These are phyloP conservation scores for Neria commutata DNA, from an alignment of 2,888 invertebrate genomes.

Conservation along the genomic window DNA sequence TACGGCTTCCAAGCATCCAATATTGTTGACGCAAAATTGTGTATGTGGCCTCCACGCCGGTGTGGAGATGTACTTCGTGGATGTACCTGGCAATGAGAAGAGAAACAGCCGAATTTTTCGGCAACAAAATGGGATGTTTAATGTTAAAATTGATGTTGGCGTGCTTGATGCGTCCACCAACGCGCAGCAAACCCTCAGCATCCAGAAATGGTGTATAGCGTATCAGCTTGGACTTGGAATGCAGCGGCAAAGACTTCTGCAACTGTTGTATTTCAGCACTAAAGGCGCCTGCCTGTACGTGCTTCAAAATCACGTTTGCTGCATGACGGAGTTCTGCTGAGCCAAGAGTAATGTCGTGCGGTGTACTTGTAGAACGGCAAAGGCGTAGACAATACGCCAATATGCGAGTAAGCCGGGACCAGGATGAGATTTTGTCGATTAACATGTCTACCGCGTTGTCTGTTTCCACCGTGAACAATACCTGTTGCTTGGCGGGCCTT, in stretches of 20 bases:
- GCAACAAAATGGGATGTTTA: constrained; percentile 18
- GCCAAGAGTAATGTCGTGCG: no score
- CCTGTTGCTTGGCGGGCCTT: neutral
- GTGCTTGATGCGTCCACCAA: no score
- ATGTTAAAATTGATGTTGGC: constrained; percentile 6
- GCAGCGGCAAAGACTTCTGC: neutral
- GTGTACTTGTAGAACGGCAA: no score
- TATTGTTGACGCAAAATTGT: constrained; percentile 16
- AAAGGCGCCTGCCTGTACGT: no score
- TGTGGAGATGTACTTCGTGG: constrained; percentile 15
- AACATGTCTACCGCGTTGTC: neutral
- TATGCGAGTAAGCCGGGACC: constrained; percentile 1
- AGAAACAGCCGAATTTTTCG: constrained; percentile 10
- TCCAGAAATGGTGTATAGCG: neutral
- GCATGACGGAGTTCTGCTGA: no score
- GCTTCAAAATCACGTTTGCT: neutral
- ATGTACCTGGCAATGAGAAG: constrained; percentile 14
- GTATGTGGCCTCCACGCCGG: constrained; percentile 20
- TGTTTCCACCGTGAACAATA: neutral
- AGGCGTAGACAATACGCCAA: constrained; percentile 13
- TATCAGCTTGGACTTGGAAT: neutral
- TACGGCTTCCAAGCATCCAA: constrained; percentile 25
- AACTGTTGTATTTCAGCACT: no score
- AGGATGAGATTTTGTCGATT: constrained; percentile 15
- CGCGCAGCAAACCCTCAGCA: no score